Evolutionary conservation across 2,797 vertebrate species (phyloP), one percentile per base, ranked within the genome.

Genomic region (Fistularia commersonii): DNA sequence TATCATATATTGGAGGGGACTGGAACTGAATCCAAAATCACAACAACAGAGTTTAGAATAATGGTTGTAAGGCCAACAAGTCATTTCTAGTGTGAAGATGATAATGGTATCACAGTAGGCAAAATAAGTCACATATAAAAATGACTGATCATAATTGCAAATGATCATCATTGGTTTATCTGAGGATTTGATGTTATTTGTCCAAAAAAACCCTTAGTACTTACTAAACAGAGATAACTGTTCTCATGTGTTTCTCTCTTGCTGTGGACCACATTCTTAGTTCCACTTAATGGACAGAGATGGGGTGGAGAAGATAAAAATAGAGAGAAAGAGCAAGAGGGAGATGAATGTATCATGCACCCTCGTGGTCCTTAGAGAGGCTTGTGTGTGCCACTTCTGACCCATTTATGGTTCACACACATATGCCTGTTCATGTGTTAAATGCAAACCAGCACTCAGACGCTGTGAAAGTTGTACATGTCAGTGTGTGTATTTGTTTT

Each of bases 331-430:
- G 32, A 45, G 9, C 38, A 11, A 45, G 51, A 60, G 40, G 15
- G 40, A 59, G 51, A 76, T 57, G 38, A 66, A 69, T 70, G 45
- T 61, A 44, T 55, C 52, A 58, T 49, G 56, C 14, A 48, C 39
- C 43, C 61, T 38, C 40, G 66, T 69, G 57, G 41, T 13, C 44
- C 36, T 43, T 54, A 54, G 45, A 69, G 41, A 57, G 13, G 47
- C 55, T 14, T 43, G 35, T 44, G 47, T 48, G 12, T 64, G 60
- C 61, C 38, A 54, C 35, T 67, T 56, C 55, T 79, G 77, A 64
- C 65, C 68, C 53, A 70, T 73, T 79, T 82, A 54, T 49, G 37
- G 32, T 39, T 43, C 56, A 49, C 42, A 57, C 60, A 54, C 33
- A 57, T 33, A 13, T 52, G 14, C 8, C 6, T 32, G 31, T 12